A percentile compares a stretch with the other conserved stretches of the same genome.
Conservation (phyloP, 2,113 vertebrate genomes). For the Mirza zaza region DNA sequence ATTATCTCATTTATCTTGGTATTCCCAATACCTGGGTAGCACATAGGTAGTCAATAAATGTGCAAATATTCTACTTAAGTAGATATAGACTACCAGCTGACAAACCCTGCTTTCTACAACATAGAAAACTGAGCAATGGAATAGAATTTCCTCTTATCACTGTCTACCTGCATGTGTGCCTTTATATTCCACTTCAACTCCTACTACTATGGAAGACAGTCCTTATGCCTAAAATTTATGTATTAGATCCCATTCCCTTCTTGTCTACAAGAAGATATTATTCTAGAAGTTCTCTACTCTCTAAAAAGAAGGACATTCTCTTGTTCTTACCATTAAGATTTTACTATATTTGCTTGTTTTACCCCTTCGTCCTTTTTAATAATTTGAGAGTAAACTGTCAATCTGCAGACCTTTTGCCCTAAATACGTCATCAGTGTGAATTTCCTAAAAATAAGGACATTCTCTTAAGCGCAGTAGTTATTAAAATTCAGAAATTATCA, state of each 20-base stretch:
- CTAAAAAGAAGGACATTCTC: neutral
- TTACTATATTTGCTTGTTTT: neutral
- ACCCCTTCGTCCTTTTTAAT: neutral
- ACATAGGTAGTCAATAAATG: neutral
- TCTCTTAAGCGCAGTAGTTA: neutral
- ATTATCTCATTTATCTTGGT: slow-evolving; percentile 1
- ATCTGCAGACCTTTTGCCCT: neutral
- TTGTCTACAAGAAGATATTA: neutral
- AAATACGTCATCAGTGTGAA: neutral
- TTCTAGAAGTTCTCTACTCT: neutral
- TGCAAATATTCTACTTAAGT: neutral
- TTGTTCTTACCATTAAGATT: neutral
- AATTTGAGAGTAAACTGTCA: neutral
- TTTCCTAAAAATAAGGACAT: neutral
- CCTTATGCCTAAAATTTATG: neutral
- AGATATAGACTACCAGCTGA: neutral
- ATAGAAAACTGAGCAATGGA: neutral
- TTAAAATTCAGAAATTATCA: neutral
- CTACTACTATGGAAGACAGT: neutral
- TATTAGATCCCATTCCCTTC: neutral
- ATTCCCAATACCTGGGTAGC: neutral
- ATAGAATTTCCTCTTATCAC: neutral
- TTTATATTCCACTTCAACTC: neutral
- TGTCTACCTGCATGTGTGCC: neutral
- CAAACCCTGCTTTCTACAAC: neutral